A percentile compares a stretch with the other conserved stretches of the same genome.
Conservation (phyloP, 2,113 vertebrate genomes). For the Zootoca vivipara region DNA sequence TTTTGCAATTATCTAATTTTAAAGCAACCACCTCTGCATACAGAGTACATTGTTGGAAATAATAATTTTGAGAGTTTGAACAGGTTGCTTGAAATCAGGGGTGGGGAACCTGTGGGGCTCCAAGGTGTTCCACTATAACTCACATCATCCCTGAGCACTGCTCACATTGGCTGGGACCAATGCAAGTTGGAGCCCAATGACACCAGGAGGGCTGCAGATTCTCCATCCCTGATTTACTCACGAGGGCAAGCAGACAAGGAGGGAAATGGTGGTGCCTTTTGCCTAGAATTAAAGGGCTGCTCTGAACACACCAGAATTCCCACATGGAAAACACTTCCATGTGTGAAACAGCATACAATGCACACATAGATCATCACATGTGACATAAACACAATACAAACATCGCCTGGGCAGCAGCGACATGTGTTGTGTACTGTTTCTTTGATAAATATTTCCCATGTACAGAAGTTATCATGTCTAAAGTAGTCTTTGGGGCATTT, state of each 20-base stretch:
- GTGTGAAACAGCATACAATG: background rate
- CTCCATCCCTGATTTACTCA: too few species aligned
- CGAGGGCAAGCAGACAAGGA: background rate
- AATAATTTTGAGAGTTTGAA: background rate
- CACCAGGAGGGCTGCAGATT: too few species aligned
- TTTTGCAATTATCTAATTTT: background rate
- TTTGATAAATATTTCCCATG: too few species aligned
- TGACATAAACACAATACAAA: background rate
- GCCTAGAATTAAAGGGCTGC: background rate
- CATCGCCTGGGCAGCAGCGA: background rate
- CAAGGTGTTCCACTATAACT: too few species aligned
- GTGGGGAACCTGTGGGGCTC: background rate
- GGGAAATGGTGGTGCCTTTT: background rate
- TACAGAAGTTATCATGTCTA: background rate
- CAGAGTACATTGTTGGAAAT: background rate
- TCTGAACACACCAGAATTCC: background rate
- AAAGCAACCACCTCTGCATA: background rate
- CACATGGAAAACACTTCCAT: background rate
- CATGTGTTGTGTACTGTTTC: too few species aligned
- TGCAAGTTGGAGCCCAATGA: too few species aligned
- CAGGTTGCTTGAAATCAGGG: background rate
- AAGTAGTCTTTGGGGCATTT: background rate
- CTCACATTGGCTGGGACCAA: too few species aligned
- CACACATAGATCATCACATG: too few species aligned
- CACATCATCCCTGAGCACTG: too few species aligned